Percentiles rank a stretch among this genome's conserved stretches.
These are phyloP conservation scores for Priocnemis perturbator DNA, from an alignment of 2,888 invertebrate genomes.

Conservation along the genomic window DNA sequence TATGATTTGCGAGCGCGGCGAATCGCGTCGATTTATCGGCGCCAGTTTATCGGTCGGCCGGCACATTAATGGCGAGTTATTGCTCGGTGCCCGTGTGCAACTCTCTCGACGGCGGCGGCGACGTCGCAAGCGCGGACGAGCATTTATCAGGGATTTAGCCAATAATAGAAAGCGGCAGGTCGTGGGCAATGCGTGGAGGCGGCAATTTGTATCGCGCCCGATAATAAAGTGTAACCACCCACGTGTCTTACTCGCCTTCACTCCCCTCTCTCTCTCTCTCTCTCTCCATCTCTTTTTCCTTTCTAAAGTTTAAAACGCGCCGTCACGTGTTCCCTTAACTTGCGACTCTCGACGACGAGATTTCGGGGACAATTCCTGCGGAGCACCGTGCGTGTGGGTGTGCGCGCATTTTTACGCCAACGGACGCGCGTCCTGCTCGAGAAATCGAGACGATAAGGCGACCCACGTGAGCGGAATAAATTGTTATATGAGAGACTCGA, in stretches of 20 bases:
- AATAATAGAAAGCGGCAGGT: slow-evolving; percentile 59
- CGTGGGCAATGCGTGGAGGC: slow-evolving; percentile 45
- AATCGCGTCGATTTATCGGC: slow-evolving; percentile 54
- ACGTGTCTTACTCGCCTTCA: slow-evolving; percentile 24
- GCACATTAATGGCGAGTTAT: slow-evolving; percentile 52
- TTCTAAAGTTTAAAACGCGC: too few relatives aligned
- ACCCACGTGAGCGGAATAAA: slow-evolving; percentile 49
- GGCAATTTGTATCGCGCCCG: slow-evolving; percentile 58
- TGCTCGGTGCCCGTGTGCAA: slow-evolving; percentile 17
- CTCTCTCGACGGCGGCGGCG: too few relatives aligned
- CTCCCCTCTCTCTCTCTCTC: slow-evolving; percentile 6
- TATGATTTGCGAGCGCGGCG: slow-evolving; percentile 44
- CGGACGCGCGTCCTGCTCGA: slow-evolving; percentile 18
- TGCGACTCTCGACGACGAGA: too few relatives aligned
- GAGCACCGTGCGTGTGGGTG: too few relatives aligned
- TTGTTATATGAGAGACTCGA: slow-evolving; percentile 20
- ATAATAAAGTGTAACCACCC: slow-evolving; percentile 50
- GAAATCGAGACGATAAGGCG: slow-evolving; percentile 38
- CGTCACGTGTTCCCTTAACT: too few relatives aligned
- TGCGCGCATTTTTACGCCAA: background rate
- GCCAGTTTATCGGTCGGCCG: slow-evolving; percentile 44
- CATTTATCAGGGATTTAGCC: slow-evolving; percentile 63
- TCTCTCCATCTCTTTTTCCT: too few relatives aligned
- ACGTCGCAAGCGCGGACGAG: slow-evolving; percentile 26
- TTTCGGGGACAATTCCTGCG: too few relatives aligned